These are phyloP conservation scores for Polypterus senegalus DNA, from an alignment of 2,113 vertebrate species.

Conservation along the genomic window DNA sequence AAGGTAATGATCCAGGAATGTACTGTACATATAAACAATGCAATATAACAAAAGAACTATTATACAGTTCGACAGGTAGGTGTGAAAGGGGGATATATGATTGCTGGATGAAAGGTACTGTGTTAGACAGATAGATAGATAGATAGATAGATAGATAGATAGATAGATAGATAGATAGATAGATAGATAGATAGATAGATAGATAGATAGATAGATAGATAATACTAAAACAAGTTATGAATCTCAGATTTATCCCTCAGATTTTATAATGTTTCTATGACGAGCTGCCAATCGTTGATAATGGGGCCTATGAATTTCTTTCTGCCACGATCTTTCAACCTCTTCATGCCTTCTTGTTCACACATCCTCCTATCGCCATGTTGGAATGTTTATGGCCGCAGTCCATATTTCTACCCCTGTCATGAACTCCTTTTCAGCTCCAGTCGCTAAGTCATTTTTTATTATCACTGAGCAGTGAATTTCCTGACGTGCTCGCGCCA, in stretches of 20 bases:
- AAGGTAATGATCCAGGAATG: no score
- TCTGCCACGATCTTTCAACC: not conserved
- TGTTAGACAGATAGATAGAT: not conserved
- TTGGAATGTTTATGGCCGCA: conserved; percentile 2
- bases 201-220: no score
- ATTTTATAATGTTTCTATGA: no score
- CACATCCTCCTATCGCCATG: rapidly evolving
- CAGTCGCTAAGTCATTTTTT: conserved; percentile 23
- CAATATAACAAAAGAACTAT: no score
- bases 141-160: conserved; percentile 1
- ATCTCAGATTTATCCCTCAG: no score
- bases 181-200: no score
- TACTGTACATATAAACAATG: no score
- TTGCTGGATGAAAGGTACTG: no score
- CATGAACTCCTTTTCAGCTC: conserved; percentile 19
- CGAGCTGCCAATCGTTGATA: no score
- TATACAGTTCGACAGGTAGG: no score
- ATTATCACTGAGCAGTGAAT: conserved; percentile 23
- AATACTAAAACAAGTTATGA: no score
- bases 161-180: not conserved
- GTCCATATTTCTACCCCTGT: not conserved
- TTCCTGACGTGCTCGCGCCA: conserved; percentile 21
- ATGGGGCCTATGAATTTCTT: not conserved
- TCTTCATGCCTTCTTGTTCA: not conserved
- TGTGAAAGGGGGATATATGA: no score